Base-by-base conservation (phyloP, 2,113 vertebrate genomes). In the Tachuris rubrigastra region DNA sequence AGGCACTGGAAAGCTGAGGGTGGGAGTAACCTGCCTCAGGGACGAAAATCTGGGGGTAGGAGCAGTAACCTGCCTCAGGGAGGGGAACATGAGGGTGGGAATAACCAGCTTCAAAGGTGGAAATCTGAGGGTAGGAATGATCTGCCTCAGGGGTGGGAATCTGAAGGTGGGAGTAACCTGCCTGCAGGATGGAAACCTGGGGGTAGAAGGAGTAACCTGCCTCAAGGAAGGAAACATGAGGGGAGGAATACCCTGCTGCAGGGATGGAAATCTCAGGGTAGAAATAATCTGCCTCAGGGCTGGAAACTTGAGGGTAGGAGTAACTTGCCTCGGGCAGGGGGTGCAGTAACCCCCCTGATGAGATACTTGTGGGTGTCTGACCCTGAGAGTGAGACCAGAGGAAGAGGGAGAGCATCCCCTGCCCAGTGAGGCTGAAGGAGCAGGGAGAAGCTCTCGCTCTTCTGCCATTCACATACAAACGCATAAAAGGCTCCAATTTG, bases 261-360 rank as follows among this genome's bases (percentile, higher is more conserved):
- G 52, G 60, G 52, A 24, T 33, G 37, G 7, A 50, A 52, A 82
- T 28, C 53, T 24, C 12, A 14, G 47, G 23, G 47, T 22, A 49
- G 22, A 23, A 49, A 49, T 49, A 49, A 12, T 23, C 47, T 50
- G 49, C 49, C 12, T 25, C 4, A 6, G 24, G 49, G 49, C 27
- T 50, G 49, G 25, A 50, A 50, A 62, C 25, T 8, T 28, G 37
- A 13, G 37, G 37, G 18, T 28, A 10, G 69, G 18, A 63, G 35
- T 0, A 25, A 76, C 5, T 67, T 39, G 67, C 53, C 58, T 28
- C 28, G 14, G 65, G 41, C 47, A 21, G 28, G 15, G 59, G 66
- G 5, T 31, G 58, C 39, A 12, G n/a, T 2, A 37, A 25, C 3
- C 4, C 4, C 9, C 12, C 2, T 1, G 12, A 9, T 7, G 52